These are phyloP conservation scores for Xylocopa sonorina DNA, from an alignment of 1,140 invertebrate genomes.

Conservation along the genomic window DNA sequence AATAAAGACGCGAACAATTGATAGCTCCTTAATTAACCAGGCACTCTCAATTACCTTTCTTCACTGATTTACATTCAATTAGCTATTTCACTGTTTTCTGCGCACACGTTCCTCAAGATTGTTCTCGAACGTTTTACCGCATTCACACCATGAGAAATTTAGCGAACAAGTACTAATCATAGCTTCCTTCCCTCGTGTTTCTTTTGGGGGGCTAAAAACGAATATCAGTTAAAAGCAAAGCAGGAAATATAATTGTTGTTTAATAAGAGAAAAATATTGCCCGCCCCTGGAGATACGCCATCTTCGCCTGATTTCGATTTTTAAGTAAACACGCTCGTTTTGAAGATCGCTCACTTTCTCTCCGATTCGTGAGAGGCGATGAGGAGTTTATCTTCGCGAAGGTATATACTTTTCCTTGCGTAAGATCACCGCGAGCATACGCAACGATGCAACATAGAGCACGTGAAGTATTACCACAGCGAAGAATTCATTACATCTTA, in stretches of 20 bases:
- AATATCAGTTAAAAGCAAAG: neutral
- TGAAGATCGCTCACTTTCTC: slow-evolving; percentile 43
- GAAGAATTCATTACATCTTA: slow-evolving; percentile 16
- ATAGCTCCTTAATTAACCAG: slow-evolving; percentile 8
- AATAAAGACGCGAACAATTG: slow-evolving; percentile 1
- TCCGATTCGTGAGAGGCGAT: slow-evolving; percentile 17
- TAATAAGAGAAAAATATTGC: neutral
- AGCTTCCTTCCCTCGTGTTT: neutral
- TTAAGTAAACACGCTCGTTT: slow-evolving; percentile 33
- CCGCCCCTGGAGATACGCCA: neutral
- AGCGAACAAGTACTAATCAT: neutral
- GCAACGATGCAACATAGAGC: slow-evolving; percentile 26
- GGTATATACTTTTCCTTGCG: slow-evolving; percentile 51
- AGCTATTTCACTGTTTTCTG: neutral
- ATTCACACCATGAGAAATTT: slow-evolving; percentile 22
- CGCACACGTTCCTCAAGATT: too few species aligned
- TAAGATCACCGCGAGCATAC: slow-evolving; percentile 24
- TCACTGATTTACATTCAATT: slow-evolving; percentile 1
- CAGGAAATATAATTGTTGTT: neutral
- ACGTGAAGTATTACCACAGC: slow-evolving; percentile 25
- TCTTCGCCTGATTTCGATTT: neutral
- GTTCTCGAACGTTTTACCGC: slow-evolving; percentile 6
- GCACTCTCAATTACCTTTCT: neutral
- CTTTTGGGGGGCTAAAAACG: too few species aligned
- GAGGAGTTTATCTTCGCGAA: slow-evolving; percentile 28